phyloP scores from a whole-genome alignment of 2,888 invertebrate species.

The Caenorhabditis angaria region DNA sequence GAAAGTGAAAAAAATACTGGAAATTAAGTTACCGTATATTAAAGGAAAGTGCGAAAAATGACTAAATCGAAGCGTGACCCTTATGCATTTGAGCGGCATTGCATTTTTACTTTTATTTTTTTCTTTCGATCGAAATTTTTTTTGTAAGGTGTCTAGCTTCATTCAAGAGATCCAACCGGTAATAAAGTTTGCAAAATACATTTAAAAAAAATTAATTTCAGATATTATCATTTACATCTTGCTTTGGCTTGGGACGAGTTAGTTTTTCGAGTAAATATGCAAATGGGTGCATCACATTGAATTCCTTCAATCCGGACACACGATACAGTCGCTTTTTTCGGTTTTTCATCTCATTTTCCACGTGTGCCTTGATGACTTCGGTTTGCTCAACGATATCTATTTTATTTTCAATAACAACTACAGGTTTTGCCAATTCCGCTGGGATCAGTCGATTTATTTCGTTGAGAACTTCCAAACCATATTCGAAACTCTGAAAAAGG shows the following conservation, averaged over 20 bases:
- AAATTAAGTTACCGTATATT: too few species aligned
- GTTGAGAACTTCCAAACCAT: slow-evolving; percentile 41
- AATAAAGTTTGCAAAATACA: not conserved
- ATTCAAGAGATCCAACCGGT: slow-evolving; percentile 1
- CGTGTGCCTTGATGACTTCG: slow-evolving; percentile 30
- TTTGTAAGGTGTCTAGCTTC: slow-evolving; percentile 2
- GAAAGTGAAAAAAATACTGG: too few species aligned
- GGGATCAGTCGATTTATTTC: slow-evolving; percentile 13
- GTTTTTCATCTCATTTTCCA: slow-evolving; percentile 35
- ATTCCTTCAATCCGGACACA: slow-evolving; percentile 46
- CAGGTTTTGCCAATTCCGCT: not conserved
- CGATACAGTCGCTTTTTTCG: slow-evolving; percentile 44
- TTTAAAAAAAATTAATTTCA: not conserved
- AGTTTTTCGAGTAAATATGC: slow-evolving; percentile 50
- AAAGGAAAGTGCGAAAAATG: too few species aligned
- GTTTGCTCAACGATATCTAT: slow-evolving; percentile 44
- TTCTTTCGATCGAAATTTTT: not conserved
- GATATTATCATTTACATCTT: slow-evolving; percentile 24
- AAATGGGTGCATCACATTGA: slow-evolving; percentile 55
- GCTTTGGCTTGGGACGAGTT: slow-evolving; percentile 32
- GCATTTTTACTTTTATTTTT: too few species aligned
- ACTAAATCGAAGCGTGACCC: too few species aligned
- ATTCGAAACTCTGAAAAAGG: slow-evolving; percentile 47
- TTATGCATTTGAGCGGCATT: too few species aligned
- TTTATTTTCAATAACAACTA: slow-evolving; percentile 48